phyloP scores from a whole-genome alignment of 2,797 vertebrate species.

The Cichlasoma orientale region DNA sequence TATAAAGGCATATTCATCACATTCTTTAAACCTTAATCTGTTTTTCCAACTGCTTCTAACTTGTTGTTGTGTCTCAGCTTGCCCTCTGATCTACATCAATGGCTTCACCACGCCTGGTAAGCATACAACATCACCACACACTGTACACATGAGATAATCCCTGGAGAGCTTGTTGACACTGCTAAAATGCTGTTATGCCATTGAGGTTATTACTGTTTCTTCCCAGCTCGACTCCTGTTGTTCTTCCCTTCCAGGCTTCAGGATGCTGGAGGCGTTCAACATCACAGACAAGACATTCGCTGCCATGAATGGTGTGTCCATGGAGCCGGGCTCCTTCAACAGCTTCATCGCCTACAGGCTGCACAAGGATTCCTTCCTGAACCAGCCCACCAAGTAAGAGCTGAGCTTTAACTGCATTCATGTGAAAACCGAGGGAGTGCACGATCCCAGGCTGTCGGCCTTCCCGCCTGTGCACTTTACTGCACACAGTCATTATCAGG shows the following conservation, averaged over 20 bases:
- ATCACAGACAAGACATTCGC: slow-evolving; percentile 93
- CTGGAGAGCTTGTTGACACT: slow-evolving; percentile 4
- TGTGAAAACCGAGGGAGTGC: slow-evolving; percentile 13
- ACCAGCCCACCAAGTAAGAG: slow-evolving; percentile 92
- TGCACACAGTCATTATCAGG: slow-evolving; percentile 57
- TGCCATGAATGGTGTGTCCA: slow-evolving; percentile 91
- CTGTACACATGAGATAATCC: slow-evolving; percentile 13
- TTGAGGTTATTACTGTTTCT: background rate
- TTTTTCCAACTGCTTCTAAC: slow-evolving; percentile 32
- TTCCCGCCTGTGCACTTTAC: slow-evolving; percentile 35
- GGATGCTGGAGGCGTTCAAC: slow-evolving; percentile 98
- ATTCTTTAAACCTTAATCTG: slow-evolving; percentile 26
- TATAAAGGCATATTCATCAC: slow-evolving; percentile 23
- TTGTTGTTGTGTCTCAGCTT: slow-evolving; percentile 83
- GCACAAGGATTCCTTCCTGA: slow-evolving; percentile 94
- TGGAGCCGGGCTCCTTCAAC: slow-evolving; percentile 96
- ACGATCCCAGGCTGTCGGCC: slow-evolving; percentile 31
- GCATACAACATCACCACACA: slow-evolving; percentile 40
- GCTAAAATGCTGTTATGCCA: background rate
- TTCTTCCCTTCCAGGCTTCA: slow-evolving; percentile 85
- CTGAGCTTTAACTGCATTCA: slow-evolving; percentile 12
- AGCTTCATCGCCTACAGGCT: slow-evolving; percentile 92
- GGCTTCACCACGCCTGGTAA: slow-evolving; percentile 98
- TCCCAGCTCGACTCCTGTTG: slow-evolving; percentile 1
- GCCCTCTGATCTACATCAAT: slow-evolving; percentile 96